phyloP scores from a whole-genome alignment of 2,888 invertebrate species.

The Cryptophagus acutangulus region DNA sequence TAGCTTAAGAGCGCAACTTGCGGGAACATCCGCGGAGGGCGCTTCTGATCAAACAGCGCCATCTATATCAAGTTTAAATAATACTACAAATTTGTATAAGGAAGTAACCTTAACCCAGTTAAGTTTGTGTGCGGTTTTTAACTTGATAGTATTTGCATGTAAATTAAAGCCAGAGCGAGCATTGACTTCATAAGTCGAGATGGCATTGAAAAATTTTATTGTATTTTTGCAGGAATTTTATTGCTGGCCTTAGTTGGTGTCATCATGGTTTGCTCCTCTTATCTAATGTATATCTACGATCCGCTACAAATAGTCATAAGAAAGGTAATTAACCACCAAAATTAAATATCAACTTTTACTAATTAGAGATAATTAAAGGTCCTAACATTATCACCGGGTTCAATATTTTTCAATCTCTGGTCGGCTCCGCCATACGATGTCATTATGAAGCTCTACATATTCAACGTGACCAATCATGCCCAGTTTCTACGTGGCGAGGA shows the following conservation, averaged over 20 bases:
- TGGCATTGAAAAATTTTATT: slow-evolving; percentile 5
- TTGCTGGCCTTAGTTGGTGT: slow-evolving; percentile 39
- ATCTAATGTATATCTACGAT: slow-evolving; percentile 39
- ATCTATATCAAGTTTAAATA: too few relatives aligned
- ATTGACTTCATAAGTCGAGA: too few relatives aligned
- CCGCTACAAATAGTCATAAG: slow-evolving; percentile 39
- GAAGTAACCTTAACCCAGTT: too few relatives aligned
- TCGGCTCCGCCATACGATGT: slow-evolving; percentile 61
- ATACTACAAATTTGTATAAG: too few relatives aligned
- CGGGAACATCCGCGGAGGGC: too few relatives aligned
- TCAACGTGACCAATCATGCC: slow-evolving; percentile 75
- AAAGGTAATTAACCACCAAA: slow-evolving; percentile 30
- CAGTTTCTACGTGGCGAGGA: slow-evolving; percentile 61
- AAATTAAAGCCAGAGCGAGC: too few relatives aligned
- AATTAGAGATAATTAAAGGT: slow-evolving; percentile 38
- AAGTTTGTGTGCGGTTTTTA: too few relatives aligned
- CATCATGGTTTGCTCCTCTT: slow-evolving; percentile 38
- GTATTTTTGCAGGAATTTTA: slow-evolving; percentile 34
- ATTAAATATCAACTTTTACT: background rate
- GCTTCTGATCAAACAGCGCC: too few relatives aligned
- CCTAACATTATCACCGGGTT: slow-evolving; percentile 44
- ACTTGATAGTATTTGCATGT: too few relatives aligned
- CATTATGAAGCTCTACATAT: slow-evolving; percentile 63
- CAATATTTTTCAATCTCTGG: slow-evolving; percentile 60
- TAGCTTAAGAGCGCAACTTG: too few relatives aligned